Conservation (phyloP, 2,888 invertebrate species). For the Caenorhabditis drosophilae region DNA sequence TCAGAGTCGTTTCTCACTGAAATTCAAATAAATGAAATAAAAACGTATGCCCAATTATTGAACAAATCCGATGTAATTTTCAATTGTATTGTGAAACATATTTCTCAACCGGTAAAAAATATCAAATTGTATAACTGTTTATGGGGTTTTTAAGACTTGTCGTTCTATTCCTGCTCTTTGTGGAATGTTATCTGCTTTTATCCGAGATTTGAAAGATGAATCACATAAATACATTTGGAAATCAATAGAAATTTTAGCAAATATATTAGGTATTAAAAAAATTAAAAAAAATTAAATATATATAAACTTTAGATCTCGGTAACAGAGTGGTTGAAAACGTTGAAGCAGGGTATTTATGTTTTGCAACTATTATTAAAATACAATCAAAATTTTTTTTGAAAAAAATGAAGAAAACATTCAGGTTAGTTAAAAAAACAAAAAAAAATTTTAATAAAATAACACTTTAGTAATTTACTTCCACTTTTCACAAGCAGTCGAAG, state of each 20-base stretch:
- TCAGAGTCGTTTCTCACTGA: constrained; percentile 78
- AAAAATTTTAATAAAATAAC: not conserved
- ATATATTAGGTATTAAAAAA: too few species aligned
- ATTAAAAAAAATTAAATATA: too few species aligned
- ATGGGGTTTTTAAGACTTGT: not conserved
- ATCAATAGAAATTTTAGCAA: constrained; percentile 43
- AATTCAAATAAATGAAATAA: constrained; percentile 77
- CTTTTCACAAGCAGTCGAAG: constrained; percentile 80
- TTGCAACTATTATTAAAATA: constrained; percentile 89
- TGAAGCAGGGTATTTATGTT: constrained; percentile 83
- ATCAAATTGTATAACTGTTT: not conserved
- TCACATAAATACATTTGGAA: constrained; percentile 54
- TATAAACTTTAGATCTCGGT: too few species aligned
- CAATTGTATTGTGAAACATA: constrained; percentile 77
- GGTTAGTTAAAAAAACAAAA: constrained; percentile 31
- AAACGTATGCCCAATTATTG: constrained; percentile 83
- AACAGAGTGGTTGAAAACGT: constrained; percentile 70
- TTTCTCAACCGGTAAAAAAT: constrained; percentile 77
- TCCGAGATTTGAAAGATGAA: constrained; percentile 55
- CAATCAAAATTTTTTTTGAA: constrained; percentile 83
- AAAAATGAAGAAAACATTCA: constrained; percentile 74
- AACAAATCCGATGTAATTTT: constrained; percentile 72
- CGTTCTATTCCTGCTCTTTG: constrained; percentile 42
- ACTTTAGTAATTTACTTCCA: constrained; percentile 70
- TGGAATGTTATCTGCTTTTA: constrained; percentile 49